A percentile compares a stretch with the other conserved stretches of the same genome.
phyloP scores from a whole-genome alignment of 1,140 invertebrate genomes.

The Trichonephila clavipes region DNA sequence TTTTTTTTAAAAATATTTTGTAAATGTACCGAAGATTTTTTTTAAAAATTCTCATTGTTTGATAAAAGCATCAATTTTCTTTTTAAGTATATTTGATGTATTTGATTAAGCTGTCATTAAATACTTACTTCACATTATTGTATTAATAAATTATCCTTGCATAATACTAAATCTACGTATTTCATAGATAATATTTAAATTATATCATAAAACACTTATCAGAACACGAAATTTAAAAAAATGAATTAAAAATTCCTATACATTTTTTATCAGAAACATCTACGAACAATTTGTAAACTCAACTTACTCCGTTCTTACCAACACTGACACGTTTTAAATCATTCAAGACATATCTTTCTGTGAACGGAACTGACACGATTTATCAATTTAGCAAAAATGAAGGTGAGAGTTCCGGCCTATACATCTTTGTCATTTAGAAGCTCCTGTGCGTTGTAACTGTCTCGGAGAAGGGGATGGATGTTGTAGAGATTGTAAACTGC shows the following conservation, averaged over 20 bases:
- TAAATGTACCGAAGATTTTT: too few relatives aligned
- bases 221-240: background rate
- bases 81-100: too few relatives aligned
- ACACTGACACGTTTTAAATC: background rate
- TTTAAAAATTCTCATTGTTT: too few relatives aligned
- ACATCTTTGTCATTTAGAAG: background rate
- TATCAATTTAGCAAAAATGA: slow-evolving; percentile 4
- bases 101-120: too few relatives aligned
- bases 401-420: slow-evolving; percentile 8
- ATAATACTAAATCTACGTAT: background rate
- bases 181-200: background rate
- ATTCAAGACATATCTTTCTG: background rate
- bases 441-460: background rate
- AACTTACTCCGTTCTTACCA: background rate
- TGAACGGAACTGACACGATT: background rate
- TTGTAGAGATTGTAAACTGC: slow-evolving; percentile 12
- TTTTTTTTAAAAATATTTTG: too few relatives aligned
- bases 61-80: too few relatives aligned
- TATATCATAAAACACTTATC: background rate
- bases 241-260: background rate
- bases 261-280: background rate
- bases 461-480: background rate
- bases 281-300: background rate
- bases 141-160: too few relatives aligned
- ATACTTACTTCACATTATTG: too few relatives aligned